Evolutionary conservation across 2,797 vertebrate genomes (phyloP).

Genomic region (Carapus acus): DNA sequence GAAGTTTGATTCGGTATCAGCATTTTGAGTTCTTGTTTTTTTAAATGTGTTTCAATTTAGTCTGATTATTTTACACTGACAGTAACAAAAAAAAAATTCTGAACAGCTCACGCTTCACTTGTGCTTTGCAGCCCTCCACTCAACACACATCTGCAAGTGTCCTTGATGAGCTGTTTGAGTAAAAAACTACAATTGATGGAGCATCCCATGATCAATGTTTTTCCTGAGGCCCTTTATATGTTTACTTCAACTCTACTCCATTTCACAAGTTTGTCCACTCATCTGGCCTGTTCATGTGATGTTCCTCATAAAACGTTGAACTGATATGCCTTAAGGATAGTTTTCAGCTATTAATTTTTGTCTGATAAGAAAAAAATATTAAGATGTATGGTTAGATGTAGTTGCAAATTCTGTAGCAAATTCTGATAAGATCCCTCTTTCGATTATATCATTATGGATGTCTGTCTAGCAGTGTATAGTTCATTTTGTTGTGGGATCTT

Average conservation of each 20-base stretch:
- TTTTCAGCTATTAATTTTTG: neutral
- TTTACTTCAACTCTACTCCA: neutral
- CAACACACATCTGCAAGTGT: constrained; percentile 52
- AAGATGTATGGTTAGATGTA: too few species aligned
- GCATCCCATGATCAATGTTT: neutral
- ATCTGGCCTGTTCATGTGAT: neutral
- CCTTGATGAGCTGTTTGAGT: constrained; percentile 75
- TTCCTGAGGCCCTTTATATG: neutral
- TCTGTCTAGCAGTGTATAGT: too few species aligned
- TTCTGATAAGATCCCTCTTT: too few species aligned
- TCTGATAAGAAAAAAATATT: too few species aligned
- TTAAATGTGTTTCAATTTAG: too few species aligned
- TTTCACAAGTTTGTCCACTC: constrained; percentile 8
- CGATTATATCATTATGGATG: too few species aligned
- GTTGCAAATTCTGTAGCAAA: too few species aligned
- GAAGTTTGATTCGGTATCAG: too few species aligned
- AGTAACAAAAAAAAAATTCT: neutral
- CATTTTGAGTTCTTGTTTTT: too few species aligned
- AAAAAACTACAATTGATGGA: constrained; percentile 22
- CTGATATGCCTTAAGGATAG: constrained; percentile 1
- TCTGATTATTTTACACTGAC: neutral
- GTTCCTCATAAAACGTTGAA: neutral
- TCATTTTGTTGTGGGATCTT: too few species aligned
- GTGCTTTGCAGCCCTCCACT: constrained; percentile 58
- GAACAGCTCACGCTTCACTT: constrained; percentile 11